phyloP scores from a whole-genome alignment of 2,888 invertebrate species.

The Orchesellides sinensis region DNA sequence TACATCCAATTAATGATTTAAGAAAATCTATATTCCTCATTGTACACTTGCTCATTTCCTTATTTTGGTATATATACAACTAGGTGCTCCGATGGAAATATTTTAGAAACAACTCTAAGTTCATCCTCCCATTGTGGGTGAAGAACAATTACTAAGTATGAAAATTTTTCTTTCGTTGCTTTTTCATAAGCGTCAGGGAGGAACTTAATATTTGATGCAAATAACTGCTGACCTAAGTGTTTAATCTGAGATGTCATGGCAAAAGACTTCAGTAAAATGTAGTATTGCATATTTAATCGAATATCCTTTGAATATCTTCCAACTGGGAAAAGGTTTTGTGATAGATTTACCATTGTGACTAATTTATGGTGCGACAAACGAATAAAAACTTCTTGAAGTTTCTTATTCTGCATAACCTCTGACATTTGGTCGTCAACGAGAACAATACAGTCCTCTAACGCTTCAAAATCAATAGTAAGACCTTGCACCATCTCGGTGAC shows the following conservation, averaged over 20 bases:
- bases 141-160: slow-evolving; percentile 46
- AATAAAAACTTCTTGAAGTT: slow-evolving; percentile 36
- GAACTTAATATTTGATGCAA: slow-evolving; percentile 12
- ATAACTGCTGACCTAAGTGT: slow-evolving; percentile 11
- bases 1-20: neutral
- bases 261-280: slow-evolving; percentile 39
- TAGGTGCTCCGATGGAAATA: neutral
- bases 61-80: neutral
- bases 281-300: slow-evolving; percentile 50
- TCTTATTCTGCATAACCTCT: neutral
- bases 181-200: slow-evolving; percentile 47
- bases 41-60: slow-evolving; percentile 42
- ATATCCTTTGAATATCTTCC: slow-evolving; percentile 44
- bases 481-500: neutral
- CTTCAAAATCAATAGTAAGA: neutral
- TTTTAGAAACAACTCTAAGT: slow-evolving; percentile 4
- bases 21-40: neutral
- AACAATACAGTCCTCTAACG: neutral
- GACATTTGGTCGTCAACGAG: slow-evolving; percentile 58
- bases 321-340: slow-evolving; percentile 46
- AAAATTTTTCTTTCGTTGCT: slow-evolving; percentile 28
- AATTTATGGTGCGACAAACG: slow-evolving; percentile 36
- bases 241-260: slow-evolving; percentile 21
- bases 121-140: slow-evolving; percentile 44
- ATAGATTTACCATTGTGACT: slow-evolving; percentile 6